Percentiles rank a stretch among this genome's conserved stretches.
These are phyloP conservation scores for Bombus fervidus DNA, from an alignment of 1,140 invertebrate species.

Conservation along the genomic window DNA sequence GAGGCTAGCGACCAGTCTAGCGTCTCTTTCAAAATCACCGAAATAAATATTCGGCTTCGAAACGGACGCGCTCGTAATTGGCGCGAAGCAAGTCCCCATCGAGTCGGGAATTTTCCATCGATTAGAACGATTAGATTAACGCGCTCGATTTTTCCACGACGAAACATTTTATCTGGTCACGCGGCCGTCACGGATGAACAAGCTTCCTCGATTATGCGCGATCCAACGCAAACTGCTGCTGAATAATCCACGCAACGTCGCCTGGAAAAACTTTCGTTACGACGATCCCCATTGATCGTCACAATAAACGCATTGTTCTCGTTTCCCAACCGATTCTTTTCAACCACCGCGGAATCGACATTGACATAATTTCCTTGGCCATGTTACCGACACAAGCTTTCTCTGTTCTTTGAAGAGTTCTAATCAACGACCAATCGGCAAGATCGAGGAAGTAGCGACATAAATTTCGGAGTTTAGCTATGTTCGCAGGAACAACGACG, in stretches of 20 bases:
- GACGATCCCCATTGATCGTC: not conserved
- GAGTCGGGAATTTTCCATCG: not conserved
- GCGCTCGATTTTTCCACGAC: not conserved
- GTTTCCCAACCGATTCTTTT: not conserved
- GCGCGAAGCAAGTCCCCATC: not conserved
- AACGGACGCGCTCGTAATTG: not conserved
- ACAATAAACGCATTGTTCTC: constrained; percentile 36
- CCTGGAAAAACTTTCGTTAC: not conserved
- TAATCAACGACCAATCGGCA: constrained; percentile 42
- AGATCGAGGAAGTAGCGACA: constrained; percentile 46
- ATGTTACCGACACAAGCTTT: constrained; percentile 34
- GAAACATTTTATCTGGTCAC: not conserved
- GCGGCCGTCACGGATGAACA: too few relatives aligned
- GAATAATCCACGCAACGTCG: constrained; percentile 4
- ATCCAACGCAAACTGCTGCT: not conserved
- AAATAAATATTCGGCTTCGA: not conserved
- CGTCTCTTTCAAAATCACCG: not conserved
- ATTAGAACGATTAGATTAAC: not conserved
- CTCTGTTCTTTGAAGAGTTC: constrained; percentile 41
- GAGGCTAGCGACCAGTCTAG: not conserved
- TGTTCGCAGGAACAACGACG: constrained; percentile 51
- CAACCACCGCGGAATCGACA: not conserved
- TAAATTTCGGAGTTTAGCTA: constrained; percentile 63
- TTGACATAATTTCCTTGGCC: constrained; percentile 16
- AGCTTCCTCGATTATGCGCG: not conserved